Base-by-base conservation (phyloP, 2,797 vertebrate species). In the Danionella dracula region DNA sequence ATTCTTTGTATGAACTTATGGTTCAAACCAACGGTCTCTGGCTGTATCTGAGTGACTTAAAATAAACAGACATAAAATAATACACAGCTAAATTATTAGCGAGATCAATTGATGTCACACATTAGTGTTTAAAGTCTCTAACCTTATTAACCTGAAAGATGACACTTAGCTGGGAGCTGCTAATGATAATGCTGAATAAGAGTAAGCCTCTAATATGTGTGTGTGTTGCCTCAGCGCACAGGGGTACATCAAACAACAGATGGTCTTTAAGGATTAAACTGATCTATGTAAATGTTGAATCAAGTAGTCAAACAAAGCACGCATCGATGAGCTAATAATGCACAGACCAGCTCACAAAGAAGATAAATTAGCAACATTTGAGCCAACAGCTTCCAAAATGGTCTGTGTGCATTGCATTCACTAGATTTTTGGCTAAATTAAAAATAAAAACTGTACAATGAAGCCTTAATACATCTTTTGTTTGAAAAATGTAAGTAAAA, bases 91-190 rank as follows among this genome's bases (percentile, higher is more conserved):
- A 35, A 54, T 35, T 8, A 12, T 44, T 56, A 42, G 23, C 11
- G 11, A 32, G n/a, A n/a, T n/a, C n/a, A 9, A 34, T 2, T 4
- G 5, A 21, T 53, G 38, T 31, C 10, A 50, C 17, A 13, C 29
- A 21, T 16, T 51, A 9, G 21, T 51, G 89, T 84, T 89, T 75
- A 77, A 81, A 67, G 60, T 79, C 56, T 62, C 59, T 69, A 88
- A 90, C 87, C 85, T 82, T 85, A 82, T 84, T 89, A 87, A 91
- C 83, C 85, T 81, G 78, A 76, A 87, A 85, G 83, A 81, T 84
- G 72, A 85, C 73, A 81, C 49, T 58, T 67, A 8, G 67, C 16
- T 73, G 61, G 78, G 73, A 74, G 71, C 68, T 7, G 31, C 64
- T 76, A 61, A 68, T 82, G 83, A 83, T 51, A 74, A 70, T 71